Evolutionary conservation across 2,113 vertebrate genomes (phyloP), one percentile per base, ranked within the genome.

Genomic region (Esox niger): DNA sequence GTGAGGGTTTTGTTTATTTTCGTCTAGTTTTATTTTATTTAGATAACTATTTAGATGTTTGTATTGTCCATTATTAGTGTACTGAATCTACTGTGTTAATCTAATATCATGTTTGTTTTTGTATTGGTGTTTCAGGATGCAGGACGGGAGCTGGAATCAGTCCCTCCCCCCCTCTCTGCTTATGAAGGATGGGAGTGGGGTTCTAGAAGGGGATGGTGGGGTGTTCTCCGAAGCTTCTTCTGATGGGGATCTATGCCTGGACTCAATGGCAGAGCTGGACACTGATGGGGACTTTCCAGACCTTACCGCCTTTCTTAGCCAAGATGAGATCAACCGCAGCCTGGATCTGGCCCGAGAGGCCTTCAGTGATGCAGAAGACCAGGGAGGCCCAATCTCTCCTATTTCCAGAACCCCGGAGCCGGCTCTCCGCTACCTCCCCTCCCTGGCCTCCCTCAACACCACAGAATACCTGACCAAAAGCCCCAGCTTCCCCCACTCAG

Each of bases 321-420:
- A 94, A 80, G 97, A 99, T 0, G 97, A 99, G 85, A 96, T 98
- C 61, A 82, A 89, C 72, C 95, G 86, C 75, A 99, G 97, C 69
- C 91, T 99, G 80, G 95, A 96, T 73, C 89, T 99, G 82, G 97
- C 97, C 76, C 83, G 79, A 52, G 92, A 95, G 88, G 93, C 97
- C 32, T 95, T 99, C 78, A 87, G 89, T 33, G 84, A 71, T 76
- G 81, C 87, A 10, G 74, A 84, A 32, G 76, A 84, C 66, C 73
- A 86, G 0, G 89, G 89, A 2, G 74, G 88, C 38, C 75, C 80
- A 20, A 90, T 77, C 21, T 46, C 78, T 10, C 62, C 76, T 69
- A 69, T 68, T 64, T 58, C 76, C 57, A 67, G 49, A 62, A 33
- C 73, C 56, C 76, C 69, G 79, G 90, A 90, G 76, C 92, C 88